Evolutionary conservation across 2,888 invertebrate genomes (phyloP).

Genomic region (Cephus runcator): DNA sequence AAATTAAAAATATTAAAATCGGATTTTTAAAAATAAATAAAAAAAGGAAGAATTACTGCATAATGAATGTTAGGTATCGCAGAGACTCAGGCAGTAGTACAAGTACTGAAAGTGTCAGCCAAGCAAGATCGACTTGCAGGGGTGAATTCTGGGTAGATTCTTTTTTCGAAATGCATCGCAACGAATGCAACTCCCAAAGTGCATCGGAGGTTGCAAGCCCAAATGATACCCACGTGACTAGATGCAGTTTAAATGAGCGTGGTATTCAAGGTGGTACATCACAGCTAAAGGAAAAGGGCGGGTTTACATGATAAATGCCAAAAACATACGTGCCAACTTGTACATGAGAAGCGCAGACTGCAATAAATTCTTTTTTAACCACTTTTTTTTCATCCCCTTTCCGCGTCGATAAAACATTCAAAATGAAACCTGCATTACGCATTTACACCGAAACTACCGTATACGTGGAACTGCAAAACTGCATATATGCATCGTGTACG

Average conservation of each 20-base stretch:
- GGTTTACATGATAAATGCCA: neutral
- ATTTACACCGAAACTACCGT: neutral
- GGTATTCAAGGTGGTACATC: neutral
- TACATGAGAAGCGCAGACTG: neutral
- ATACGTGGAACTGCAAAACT: neutral
- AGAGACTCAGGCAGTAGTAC: neutral
- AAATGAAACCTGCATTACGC: neutral
- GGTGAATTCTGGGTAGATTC: neutral
- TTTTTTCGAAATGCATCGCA: neutral
- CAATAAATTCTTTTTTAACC: neutral
- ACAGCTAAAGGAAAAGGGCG: neutral
- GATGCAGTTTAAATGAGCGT: neutral
- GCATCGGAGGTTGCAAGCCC: neutral
- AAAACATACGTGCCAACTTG: neutral
- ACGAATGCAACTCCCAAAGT: neutral
- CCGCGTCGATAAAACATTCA: neutral
- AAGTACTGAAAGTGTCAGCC: neutral
- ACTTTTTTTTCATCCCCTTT: neutral
- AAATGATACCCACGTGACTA: neutral
- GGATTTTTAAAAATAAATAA: neutral
- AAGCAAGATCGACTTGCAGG: neutral
- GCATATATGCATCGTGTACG: neutral
- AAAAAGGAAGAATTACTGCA: neutral
- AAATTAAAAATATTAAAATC: neutral
- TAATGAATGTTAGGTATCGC: neutral